Evolutionary conservation across 2,888 invertebrate species (phyloP).

Genomic region (Vandiemenella viatica): DNA sequence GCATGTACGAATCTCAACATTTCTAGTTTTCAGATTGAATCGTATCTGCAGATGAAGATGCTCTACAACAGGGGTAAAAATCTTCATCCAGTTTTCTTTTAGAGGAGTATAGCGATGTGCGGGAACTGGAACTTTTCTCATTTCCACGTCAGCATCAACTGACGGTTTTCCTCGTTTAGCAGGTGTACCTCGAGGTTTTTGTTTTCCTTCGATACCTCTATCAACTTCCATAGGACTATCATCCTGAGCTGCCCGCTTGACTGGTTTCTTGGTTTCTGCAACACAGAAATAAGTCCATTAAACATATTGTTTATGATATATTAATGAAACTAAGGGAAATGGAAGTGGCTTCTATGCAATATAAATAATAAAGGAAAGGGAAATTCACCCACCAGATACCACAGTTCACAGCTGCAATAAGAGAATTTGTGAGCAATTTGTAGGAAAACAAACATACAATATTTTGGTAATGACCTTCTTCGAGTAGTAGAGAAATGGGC

Average conservation of each 20-base stretch:
- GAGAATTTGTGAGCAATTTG: too few relatives aligned
- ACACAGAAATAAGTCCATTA: background rate
- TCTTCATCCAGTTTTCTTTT: conserved; percentile 93
- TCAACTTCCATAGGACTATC: conserved; percentile 52
- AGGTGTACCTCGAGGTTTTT: conserved; percentile 29
- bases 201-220: conserved; percentile 41
- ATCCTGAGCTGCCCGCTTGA: conserved; percentile 35
- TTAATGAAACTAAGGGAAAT: too few relatives aligned
- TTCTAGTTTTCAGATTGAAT: conserved; percentile 80
- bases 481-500: too few relatives aligned
- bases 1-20: conserved; percentile 67
- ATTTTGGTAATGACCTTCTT: too few relatives aligned
- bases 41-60: conserved; percentile 85
- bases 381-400: too few relatives aligned
- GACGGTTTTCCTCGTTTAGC: conserved; percentile 25
- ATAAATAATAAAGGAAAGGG: too few relatives aligned
- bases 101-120: conserved; percentile 85
- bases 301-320: too few relatives aligned
- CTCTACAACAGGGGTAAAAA: conserved; percentile 91
- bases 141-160: conserved; percentile 37
- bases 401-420: too few relatives aligned
- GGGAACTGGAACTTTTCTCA: conserved; percentile 76
- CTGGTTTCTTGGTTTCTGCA: conserved; percentile 22
- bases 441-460: too few relatives aligned
- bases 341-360: too few relatives aligned